phyloP scores from a whole-genome alignment of 2,888 invertebrate genomes.

The Chorisops tibialis region DNA sequence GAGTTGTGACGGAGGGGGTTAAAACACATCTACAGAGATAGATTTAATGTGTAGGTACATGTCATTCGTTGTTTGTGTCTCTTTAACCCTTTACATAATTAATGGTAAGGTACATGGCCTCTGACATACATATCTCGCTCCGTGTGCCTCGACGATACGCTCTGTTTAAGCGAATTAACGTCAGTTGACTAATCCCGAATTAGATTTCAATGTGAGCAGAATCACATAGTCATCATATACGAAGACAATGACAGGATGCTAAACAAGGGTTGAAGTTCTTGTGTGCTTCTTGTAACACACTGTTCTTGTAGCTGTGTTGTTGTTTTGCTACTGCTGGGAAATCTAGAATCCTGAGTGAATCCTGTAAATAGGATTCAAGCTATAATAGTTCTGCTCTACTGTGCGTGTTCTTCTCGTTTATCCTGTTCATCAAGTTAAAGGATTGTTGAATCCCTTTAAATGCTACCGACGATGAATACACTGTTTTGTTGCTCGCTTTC shows the following conservation, averaged over 20 bases:
- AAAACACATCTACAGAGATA: no score
- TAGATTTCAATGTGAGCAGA: conserved; percentile 30
- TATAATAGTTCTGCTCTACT: conserved; percentile 9
- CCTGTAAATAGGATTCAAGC: conserved; percentile 4
- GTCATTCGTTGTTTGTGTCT: conserved; percentile 4
- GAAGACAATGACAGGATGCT: conserved; percentile 19
- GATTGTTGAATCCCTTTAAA: conserved; percentile 23
- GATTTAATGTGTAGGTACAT: no score
- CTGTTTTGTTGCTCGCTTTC: neutral
- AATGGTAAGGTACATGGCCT: conserved; percentile 16
- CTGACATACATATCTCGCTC: conserved; percentile 15
- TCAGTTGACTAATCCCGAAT: conserved; percentile 33
- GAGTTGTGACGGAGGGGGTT: no score
- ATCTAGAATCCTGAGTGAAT: conserved; percentile 16
- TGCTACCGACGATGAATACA: conserved; percentile 8
- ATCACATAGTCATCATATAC: conserved; percentile 21
- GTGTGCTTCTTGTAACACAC: neutral
- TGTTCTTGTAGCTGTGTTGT: no score
- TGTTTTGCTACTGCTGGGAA: neutral
- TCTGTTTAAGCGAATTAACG: conserved; percentile 31
- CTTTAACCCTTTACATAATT: conserved; percentile 25
- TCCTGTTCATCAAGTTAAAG: conserved; percentile 21
- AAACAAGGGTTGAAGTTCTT: conserved; percentile 12
- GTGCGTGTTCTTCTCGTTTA: conserved; percentile 14
- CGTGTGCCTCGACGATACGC: conserved; percentile 4